Conservation (phyloP, 2,113 vertebrate genomes). For the Typhlomys cinereus region DNA sequence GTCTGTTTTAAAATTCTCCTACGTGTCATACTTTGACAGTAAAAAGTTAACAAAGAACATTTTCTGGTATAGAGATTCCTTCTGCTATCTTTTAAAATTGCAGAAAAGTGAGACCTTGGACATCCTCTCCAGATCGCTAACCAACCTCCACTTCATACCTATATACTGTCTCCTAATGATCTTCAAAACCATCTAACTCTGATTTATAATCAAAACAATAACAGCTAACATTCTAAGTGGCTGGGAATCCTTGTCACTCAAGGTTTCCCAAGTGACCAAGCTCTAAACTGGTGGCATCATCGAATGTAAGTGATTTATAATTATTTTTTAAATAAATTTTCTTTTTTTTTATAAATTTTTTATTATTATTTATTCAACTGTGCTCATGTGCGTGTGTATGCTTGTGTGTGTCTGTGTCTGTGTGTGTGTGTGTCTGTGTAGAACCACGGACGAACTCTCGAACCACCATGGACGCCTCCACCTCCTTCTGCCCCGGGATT, state of each 20-base stretch:
- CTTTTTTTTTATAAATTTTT: too few relatives aligned
- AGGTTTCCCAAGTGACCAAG: constrained; percentile 1
- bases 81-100: neutral
- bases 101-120: neutral
- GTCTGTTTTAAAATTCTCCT: constrained; percentile 14
- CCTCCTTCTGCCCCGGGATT: too few relatives aligned
- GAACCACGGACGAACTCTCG: too few relatives aligned
- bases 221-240: neutral
- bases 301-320: neutral
- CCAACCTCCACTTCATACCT: neutral
- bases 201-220: neutral
- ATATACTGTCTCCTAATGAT: neutral
- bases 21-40: neutral
- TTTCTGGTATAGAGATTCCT: neutral
- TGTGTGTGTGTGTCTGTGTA: too few relatives aligned
- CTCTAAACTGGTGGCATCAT: neutral
- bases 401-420: too few relatives aligned
- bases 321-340: too few relatives aligned
- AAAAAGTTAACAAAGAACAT: neutral
- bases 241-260: neutral
- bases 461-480: too few relatives aligned
- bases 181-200: neutral
- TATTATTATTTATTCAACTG: too few relatives aligned
- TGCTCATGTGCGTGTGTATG: too few relatives aligned
- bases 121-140: neutral